Evolutionary conservation across 1,140 invertebrate genomes (phyloP).

Genomic region (Megalonaias nervosa): DNA sequence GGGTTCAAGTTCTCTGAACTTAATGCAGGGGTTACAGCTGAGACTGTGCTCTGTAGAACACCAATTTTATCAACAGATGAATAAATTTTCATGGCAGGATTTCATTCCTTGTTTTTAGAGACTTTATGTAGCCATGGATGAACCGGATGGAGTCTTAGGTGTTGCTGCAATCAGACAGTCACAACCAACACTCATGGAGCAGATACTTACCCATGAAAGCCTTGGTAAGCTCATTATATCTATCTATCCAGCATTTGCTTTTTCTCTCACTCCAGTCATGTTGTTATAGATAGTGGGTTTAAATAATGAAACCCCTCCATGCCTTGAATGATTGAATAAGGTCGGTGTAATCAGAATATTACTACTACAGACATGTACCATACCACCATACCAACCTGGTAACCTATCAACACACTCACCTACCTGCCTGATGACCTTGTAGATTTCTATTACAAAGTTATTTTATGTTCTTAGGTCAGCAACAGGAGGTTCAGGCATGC

Average conservation of each 20-base stretch:
- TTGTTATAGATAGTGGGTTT: background rate
- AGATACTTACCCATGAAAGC: conserved; percentile 74
- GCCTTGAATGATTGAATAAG: background rate
- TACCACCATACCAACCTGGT: no score
- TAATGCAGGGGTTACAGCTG: no score
- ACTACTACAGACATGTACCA: no score
- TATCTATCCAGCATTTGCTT: background rate
- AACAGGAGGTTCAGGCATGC: conserved; percentile 75
- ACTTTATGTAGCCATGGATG: conserved; percentile 76
- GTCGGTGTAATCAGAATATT: background rate
- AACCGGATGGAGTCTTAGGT: conserved; percentile 77
- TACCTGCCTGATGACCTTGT: no score
- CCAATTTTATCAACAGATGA: no score
- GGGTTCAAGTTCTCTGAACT: no score
- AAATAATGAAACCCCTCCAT: background rate
- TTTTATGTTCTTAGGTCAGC: conserved; percentile 59
- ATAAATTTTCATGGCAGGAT: no score
- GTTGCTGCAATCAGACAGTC: conserved; percentile 71
- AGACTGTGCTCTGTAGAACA: no score
- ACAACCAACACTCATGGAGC: conserved; percentile 72
- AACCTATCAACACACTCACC: no score
- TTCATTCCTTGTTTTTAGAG: conserved; percentile 63
- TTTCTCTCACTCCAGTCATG: no score
- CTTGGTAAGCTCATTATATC: conserved; percentile 64
- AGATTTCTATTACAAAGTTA: no score